Evolutionary conservation across 1,140 invertebrate genomes (phyloP), one percentile per base, ranked within the genome.

Genomic region (Heliconius eleuchia): DNA sequence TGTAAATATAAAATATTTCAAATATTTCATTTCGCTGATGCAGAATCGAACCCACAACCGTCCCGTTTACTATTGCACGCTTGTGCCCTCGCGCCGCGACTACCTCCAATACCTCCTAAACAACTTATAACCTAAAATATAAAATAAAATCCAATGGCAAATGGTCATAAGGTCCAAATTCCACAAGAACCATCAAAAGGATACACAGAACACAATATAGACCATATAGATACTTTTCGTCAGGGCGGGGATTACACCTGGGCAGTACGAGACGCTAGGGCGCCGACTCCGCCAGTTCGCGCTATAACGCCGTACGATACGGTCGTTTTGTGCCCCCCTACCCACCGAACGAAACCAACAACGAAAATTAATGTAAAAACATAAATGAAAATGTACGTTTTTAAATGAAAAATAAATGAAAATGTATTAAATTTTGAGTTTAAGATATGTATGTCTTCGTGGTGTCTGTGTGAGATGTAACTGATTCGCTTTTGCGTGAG

Each of bases 351-450:
- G 60, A 57, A 37, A 73, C 23, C 71, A 77, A 77, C 76, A 76
- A 77, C 86, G 85, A 87, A 76, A 73, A 79, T 50, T 66, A 86
- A 71, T 78, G 46, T 75, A 80, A 80, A 88, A 89, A 84, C 85
- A 90, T 91, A 86, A 92, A 90, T 90, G 85, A 89, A 88, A 91
- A 85, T 30, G 11, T 13, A 13, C 1, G 11, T 30, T 66, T 66
- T 13, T 66, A 30, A 66, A 66, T 66, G 60, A 66, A 66, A 66
- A 66, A 1, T 66, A 66, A 66, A 66, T 66, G 60, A 66, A 66
- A 4, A 5, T 30, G 7, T 27, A 11, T 4, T 30, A 4, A 3
- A 30, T 66, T 66, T 66, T 66, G 2, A n/a, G 60, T 66, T 66
- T 66, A 30, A 30, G 27, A 66, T 66, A 11, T 16, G 27, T 11